These are phyloP conservation scores for Leucozona laternaria DNA, from an alignment of 2,888 invertebrate species.

Conservation along the genomic window DNA sequence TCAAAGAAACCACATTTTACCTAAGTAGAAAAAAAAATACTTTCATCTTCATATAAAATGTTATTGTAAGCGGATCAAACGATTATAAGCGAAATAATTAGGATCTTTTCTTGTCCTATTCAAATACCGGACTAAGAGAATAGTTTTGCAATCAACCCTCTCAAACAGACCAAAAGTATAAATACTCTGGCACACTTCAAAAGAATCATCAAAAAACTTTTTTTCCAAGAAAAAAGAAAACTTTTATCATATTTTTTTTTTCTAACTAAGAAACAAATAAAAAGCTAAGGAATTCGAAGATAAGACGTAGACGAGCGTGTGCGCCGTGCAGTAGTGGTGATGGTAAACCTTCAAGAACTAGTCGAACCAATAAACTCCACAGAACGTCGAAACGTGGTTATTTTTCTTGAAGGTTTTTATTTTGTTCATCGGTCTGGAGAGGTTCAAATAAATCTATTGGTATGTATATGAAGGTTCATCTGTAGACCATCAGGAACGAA, in stretches of 20 bases:
- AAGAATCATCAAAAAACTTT: constrained; percentile 28
- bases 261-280: constrained; percentile 17
- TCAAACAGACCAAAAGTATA: constrained; percentile 14
- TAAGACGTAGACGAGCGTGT: background rate
- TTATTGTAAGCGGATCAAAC: constrained; percentile 4
- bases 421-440: constrained; percentile 41
- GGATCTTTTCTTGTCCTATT: constrained; percentile 37
- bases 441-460: constrained; percentile 4
- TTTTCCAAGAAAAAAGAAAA: constrained; percentile 31
- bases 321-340: background rate
- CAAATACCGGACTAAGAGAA: constrained; percentile 28
- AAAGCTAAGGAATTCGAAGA: background rate
- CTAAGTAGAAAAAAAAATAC: background rate
- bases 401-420: constrained; percentile 36
- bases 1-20: background rate
- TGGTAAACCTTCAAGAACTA: constrained; percentile 3
- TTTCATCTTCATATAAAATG: constrained; percentile 1
- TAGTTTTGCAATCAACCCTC: constrained; percentile 37
- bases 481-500: background rate
- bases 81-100: constrained; percentile 48
- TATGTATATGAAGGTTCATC: background rate
- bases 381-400: constrained; percentile 43
- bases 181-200: constrained; percentile 12
- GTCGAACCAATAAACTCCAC: constrained; percentile 31
- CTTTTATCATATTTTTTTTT: background rate